Percentiles rank a stretch among this genome's conserved stretches.
phyloP scores from a whole-genome alignment of 2,113 vertebrate species.

The Raja brachyura region DNA sequence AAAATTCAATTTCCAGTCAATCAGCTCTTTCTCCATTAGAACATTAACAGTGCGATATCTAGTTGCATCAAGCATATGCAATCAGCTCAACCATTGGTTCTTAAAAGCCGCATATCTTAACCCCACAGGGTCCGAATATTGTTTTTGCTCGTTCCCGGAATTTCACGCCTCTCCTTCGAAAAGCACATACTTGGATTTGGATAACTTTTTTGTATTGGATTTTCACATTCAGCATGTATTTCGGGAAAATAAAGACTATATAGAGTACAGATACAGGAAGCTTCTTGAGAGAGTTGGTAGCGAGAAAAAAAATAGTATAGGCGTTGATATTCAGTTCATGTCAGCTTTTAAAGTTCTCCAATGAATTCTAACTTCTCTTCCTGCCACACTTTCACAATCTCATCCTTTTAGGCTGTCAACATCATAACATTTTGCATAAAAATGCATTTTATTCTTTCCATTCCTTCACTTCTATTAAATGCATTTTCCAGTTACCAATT shows the following conservation, averaged over 20 bases:
- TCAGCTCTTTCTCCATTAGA: constrained; percentile 26
- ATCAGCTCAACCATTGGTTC: constrained; percentile 10
- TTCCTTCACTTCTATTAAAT: neutral
- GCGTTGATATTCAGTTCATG: neutral
- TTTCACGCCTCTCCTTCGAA: neutral
- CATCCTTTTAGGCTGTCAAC: neutral
- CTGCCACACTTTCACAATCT: neutral
- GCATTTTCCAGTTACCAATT: no score
- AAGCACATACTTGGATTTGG: neutral
- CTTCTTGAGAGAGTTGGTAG: neutral
- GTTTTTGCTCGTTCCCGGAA: neutral
- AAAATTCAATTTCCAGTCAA: constrained; percentile 33
- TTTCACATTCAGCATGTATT: neutral
- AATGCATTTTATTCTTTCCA: neutral
- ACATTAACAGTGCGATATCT: constrained; percentile 26
- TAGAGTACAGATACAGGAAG: neutral
- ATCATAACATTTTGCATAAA: neutral
- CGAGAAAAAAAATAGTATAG: neutral
- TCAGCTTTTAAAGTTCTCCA: neutral
- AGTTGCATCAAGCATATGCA: constrained; percentile 17
- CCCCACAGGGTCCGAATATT: neutral
- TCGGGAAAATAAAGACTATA: neutral
- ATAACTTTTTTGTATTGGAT: neutral
- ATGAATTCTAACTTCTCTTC: neutral
- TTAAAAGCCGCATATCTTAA: constrained; percentile 26